Conservation (phyloP, 2,888 invertebrate species). For the Eurytoma californica region DNA sequence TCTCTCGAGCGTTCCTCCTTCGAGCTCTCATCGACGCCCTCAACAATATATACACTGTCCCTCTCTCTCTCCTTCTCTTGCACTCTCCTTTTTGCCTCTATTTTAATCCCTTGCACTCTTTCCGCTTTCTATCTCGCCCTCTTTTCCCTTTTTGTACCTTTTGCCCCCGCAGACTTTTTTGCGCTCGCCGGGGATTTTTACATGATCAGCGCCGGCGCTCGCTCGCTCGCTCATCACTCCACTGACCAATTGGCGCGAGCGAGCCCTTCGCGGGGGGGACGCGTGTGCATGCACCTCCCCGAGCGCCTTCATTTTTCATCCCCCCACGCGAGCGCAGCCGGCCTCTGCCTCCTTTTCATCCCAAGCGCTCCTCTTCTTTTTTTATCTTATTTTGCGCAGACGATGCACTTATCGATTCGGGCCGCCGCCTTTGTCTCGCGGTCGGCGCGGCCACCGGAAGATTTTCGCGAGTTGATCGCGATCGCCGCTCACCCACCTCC, state of each 20-base stretch:
- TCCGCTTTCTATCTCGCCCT: constrained; percentile 31
- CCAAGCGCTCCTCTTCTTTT: background rate
- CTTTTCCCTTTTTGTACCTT: background rate
- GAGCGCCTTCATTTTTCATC: too few relatives aligned
- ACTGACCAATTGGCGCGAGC: constrained; percentile 46
- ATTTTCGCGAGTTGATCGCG: constrained; percentile 3
- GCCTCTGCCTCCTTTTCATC: too few relatives aligned
- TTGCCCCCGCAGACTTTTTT: constrained; percentile 1
- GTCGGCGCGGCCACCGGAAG: constrained; percentile 4
- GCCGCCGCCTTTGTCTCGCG: constrained; percentile 29
- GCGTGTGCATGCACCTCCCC: too few relatives aligned
- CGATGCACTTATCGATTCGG: constrained; percentile 17
- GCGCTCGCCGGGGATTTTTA: constrained; percentile 9
- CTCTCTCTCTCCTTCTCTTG: constrained; percentile 11
- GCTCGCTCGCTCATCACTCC: too few relatives aligned
- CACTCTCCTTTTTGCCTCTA: constrained; percentile 35
- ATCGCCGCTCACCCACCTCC: too few relatives aligned
- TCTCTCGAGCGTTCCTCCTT: constrained; percentile 33
- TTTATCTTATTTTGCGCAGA: background rate
- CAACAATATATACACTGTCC: constrained; percentile 19
- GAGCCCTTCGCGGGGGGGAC: constrained; percentile 34
- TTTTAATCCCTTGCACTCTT: constrained; percentile 48
- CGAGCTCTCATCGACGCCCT: constrained; percentile 39
- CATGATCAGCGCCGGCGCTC: constrained; percentile 37
- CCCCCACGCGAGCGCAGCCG: too few relatives aligned